Evolutionary conservation across 2,888 invertebrate species (phyloP).

Genomic region (Xylocampa areola): DNA sequence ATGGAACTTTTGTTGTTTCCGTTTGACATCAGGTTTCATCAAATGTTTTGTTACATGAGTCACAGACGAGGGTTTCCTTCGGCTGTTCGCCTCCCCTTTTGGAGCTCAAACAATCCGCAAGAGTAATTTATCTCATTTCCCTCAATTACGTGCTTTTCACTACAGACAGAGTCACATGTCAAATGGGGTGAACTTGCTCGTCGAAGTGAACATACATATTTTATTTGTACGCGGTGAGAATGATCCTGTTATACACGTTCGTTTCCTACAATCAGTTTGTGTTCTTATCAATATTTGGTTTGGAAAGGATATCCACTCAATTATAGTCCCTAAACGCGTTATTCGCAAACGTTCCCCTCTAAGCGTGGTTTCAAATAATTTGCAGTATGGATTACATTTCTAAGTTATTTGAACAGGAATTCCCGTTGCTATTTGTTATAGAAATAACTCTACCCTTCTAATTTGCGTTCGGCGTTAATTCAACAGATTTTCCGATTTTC

Average conservation of each 20-base stretch:
- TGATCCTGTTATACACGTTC: constrained; percentile 48
- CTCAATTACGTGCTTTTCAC: constrained; percentile 83
- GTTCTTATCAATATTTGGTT: constrained; percentile 29
- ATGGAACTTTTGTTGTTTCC: constrained; percentile 43
- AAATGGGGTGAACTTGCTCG: constrained; percentile 74
- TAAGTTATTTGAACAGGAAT: constrained; percentile 50
- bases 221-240: constrained; percentile 56
- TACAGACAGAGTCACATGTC: constrained; percentile 74
- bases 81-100: constrained; percentile 63
- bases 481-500: constrained; percentile 82
- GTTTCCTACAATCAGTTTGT: constrained; percentile 25
- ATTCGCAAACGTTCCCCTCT: constrained; percentile 14
- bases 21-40: constrained; percentile 42
- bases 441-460: constrained; percentile 66
- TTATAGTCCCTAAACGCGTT: constrained; percentile 21
- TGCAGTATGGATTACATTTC: constrained; percentile 51
- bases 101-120: constrained; percentile 71
- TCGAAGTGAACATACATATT: constrained; percentile 70
- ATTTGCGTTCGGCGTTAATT: constrained; percentile 80
- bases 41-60: constrained; percentile 54
- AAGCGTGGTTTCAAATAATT: constrained; percentile 36
- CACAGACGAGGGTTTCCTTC: constrained; percentile 44
- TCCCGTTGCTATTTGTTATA: constrained; percentile 48
- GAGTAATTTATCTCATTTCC: constrained; percentile 86
- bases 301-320: constrained; percentile 23